phyloP scores from a whole-genome alignment of 2,113 vertebrate species.

The Zosterops lateralis region DNA sequence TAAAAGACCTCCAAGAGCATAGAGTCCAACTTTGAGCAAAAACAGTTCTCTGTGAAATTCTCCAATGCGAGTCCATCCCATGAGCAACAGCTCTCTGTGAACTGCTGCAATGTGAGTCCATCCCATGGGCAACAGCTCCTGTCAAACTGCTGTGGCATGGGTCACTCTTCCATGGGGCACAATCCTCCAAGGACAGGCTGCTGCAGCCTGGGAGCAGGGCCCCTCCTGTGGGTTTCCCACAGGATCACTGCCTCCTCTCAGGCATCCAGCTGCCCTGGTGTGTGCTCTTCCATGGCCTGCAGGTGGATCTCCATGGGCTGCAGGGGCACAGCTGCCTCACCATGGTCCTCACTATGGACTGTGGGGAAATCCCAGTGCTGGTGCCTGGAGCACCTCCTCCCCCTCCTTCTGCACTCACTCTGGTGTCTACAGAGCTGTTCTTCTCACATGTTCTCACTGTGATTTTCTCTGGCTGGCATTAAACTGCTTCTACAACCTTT shows the following conservation, averaged over 20 bases:
- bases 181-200: neutral
- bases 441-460: neutral
- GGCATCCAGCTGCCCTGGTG: neutral
- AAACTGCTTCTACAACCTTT: neutral
- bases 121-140: fast-evolving
- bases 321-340: neutral
- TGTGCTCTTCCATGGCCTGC: fast-evolving
- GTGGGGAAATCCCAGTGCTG: neutral
- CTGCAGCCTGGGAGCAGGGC: neutral
- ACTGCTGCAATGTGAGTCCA: neutral
- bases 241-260: too few species aligned
- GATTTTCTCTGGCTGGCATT: neutral
- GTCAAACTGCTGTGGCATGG: fast-evolving
- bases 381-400: neutral
- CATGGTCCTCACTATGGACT: fast-evolving
- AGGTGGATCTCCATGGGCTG: neutral
- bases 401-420: neutral
- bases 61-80: neutral
- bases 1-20: neutral
- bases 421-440: neutral
- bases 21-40: neutral
- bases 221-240: fast-evolving
- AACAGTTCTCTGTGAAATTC: neutral
- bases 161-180: neutral
- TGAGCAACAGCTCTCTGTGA: neutral